Base-by-base conservation (phyloP, 2,888 invertebrate species). In the Scrobipalpa costella region DNA sequence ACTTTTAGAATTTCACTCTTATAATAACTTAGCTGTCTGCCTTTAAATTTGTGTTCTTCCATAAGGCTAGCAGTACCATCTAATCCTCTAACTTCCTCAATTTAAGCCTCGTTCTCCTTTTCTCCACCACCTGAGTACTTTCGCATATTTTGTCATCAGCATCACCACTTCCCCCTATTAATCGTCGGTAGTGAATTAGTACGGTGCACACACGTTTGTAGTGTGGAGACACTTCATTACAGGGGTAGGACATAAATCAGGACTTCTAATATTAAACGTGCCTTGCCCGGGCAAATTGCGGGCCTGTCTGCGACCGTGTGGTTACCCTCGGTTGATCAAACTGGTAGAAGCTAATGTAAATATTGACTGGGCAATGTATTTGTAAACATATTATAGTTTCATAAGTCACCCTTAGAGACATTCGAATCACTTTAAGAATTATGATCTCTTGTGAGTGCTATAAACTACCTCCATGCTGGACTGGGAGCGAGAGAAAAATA, bases 241-340 rank as follows among this genome's bases (percentile, higher is more conserved):
- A 84, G 83, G 85, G 85, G 84, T 79, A 83, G 86, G 80, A 71
- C 85, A 90, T 92, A 92, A 92, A 92, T 92, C 90, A 91, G 88
- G 86, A 85, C 88, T 90, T 92, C 92, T 92, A 92, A 92, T 92
- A 92, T 92, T 92, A 92, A 91, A 91, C 92, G 86, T 88, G 91
- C 90, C 90, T 90, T 89, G 81, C 83, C 81, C 83, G 82, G 85
- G 87, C 88, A 88, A 89, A 90, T 89, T 89, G 88, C 83, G 79
- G 78, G 73, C 76, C 77, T 73, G 80, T 79, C 81, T 81, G 77
- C 76, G 76, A 77, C 76, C 79, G 78, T 74, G 66, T 75, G 74
- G 76, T 71, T 68, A 72, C 75, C 67, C 72, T 70, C 71, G 64
- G 66, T 68, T 67, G 70, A 69, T 74, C 76, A 75, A 76, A 77